Evolutionary conservation across 1,140 invertebrate genomes (phyloP), one percentile per base, ranked within the genome.

Genomic region (Pectinophora gossypiella): DNA sequence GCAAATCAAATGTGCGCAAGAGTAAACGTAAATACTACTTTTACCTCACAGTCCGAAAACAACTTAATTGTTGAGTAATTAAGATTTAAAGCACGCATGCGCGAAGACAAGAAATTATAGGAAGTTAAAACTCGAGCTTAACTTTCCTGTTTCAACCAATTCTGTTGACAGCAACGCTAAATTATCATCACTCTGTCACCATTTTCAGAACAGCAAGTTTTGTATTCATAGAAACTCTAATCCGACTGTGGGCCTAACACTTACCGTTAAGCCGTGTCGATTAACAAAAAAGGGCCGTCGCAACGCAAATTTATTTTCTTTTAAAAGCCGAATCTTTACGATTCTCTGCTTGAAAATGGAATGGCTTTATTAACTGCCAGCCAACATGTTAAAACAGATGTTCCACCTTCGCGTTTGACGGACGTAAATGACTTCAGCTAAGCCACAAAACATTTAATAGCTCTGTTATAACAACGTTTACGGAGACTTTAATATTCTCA

Each of bases 311-410:
- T 6, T 40, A 40, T 40, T 40, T 40, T 18, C 2, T 40, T 18
- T 40, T 40, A 40, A 40, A 40, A 5, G n/a, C 36, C 36, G 13
- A 40, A 15, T 40, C n/a, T 32, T 1, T 12, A 32, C 27, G 27
- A 65, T 64, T 72, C 63, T 57, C 67, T 70, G 66, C 72, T 71
- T 56, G 68, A 75, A 77, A 81, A 64, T 52, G 57, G 58, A 64
- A 70, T 65, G 63, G 36, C 50, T 76, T 76, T 81, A 84, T 79
- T 86, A 80, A 72, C 72, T 73, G 69, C 68, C 76, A 78, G 64
- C 70, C 59, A 71, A 80, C 71, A 86, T 83, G 77, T 79, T 75
- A 80, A 80, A 83, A 84, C 82, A 85, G 82, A 85, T 85, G 83
- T 84, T 82, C 68, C 68, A 65, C 64, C 67, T 74, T 75, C 73